Percentiles rank a stretch among this genome's conserved stretches.
Conservation (phyloP, 2,113 vertebrate species). For the Sula dactylatra region DNA sequence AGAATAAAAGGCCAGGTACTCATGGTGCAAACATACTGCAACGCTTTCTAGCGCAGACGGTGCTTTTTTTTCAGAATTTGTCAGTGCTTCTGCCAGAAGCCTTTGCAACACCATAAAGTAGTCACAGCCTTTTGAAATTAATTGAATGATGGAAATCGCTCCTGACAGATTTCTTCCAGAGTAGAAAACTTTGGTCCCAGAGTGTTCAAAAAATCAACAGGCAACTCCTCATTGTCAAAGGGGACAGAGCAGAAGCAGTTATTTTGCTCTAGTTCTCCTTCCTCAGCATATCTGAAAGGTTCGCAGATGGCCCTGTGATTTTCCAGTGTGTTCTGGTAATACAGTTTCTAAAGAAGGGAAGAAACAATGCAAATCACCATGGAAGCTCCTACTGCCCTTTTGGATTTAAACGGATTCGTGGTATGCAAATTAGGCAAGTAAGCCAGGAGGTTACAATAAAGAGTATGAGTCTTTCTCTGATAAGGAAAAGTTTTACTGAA, state of each 20-base stretch:
- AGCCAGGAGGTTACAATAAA: neutral
- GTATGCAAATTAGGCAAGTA: neutral
- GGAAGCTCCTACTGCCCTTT: neutral
- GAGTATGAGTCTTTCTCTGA: neutral
- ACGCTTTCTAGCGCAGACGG: neutral
- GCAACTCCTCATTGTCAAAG: neutral
- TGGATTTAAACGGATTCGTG: neutral
- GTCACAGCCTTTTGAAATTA: neutral
- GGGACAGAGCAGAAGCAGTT: conserved; percentile 65
- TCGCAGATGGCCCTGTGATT: neutral
- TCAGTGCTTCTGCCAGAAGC: neutral
- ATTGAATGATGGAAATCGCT: neutral
- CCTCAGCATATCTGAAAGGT: conserved; percentile 63
- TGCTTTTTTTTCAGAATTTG: neutral
- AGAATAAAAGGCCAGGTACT: neutral
- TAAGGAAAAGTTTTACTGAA: neutral
- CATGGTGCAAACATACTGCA: neutral
- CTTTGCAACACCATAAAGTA: neutral
- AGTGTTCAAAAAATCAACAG: conserved; percentile 58
- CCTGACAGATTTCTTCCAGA: conserved; percentile 51
- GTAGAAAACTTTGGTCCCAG: conserved; percentile 69
- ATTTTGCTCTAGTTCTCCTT: conserved; percentile 57
- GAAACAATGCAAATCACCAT: neutral
- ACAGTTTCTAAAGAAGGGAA: conserved; percentile 59
- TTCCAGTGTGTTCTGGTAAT: neutral